Evolutionary conservation across 1,140 invertebrate species (phyloP), one percentile per base, ranked within the genome.

Genomic region (Teleopsis dalmanni): DNA sequence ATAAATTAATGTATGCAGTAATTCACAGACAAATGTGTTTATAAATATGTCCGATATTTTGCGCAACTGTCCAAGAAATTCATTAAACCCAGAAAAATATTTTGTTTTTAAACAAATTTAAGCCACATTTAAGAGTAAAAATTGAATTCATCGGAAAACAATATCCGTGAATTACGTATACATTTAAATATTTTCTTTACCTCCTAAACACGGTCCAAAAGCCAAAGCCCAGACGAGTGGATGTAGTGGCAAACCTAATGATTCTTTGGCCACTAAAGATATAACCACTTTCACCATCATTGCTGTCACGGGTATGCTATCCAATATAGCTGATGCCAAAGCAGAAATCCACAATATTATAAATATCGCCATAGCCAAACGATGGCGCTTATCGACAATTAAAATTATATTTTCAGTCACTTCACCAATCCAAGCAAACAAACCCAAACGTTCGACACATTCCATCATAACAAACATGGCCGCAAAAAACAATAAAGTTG

Each of bases 381-480:
- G 69, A n/a, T 78, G 74, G 3, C 77, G 74, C 27, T 80, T 73
- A 8, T 75, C 72, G 0, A 87, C 81, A 0, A 73, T 73, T 31
- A 78, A 63, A 29, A 89, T 84, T 0, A 86, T 59, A 7, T 59
- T 60, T 52, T 85, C 78, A 0, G 85, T 86, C 57, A 80, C 74
- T 8, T 78, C 71, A 2, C 85, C 85, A 34, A 89, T 85, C 75
- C 78, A 85, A 11, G 75, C 71, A 4, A 89, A 80, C 2, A 90
- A 63, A 0, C 83, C 82, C 19, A 90, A 59, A 36, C 78, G 73
- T 1, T 81, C 76, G 14, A 89, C 70, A 34, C 81, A 85, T 73
- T 88, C 85, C 85, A 90, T 89, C 25, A 89, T 75, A n/a, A 88
- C 79, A 54, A 90, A 89, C 14, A 90, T 73, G 4, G 84, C 79